Evolutionary conservation across 1,140 invertebrate genomes (phyloP).

Genomic region (Ptiloglossa arizonensis): DNA sequence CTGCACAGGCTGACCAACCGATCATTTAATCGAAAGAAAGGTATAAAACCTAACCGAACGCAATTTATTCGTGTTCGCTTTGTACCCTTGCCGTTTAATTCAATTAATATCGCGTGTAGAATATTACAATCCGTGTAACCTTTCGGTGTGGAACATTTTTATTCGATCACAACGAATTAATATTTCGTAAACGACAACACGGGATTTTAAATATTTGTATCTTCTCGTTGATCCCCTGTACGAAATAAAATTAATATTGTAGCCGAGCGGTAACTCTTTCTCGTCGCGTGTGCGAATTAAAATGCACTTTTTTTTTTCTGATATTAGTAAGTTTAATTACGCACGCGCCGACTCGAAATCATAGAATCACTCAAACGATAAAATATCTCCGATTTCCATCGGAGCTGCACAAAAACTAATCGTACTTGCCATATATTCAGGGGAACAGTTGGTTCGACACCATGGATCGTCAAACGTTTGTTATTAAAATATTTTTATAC

Average conservation of each 20-base stretch:
- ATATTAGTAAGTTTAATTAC: slow-evolving; percentile 3
- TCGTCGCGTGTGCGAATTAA: not conserved
- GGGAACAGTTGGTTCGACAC: too few species aligned
- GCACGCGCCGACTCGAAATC: not conserved
- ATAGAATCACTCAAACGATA: not conserved
- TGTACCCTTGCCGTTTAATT: not conserved
- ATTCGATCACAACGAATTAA: not conserved
- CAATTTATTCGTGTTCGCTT: not conserved
- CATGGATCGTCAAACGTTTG: too few species aligned
- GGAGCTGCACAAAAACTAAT: too few species aligned
- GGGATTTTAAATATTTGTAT: slow-evolving; percentile 5
- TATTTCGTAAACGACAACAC: not conserved
- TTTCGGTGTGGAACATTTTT: not conserved
- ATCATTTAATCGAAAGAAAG: not conserved
- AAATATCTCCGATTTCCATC: not conserved
- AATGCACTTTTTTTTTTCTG: slow-evolving; percentile 1
- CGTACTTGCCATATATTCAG: too few species aligned
- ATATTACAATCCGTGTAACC: too few species aligned
- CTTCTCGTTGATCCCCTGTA: not conserved
- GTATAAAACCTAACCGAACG: not conserved
- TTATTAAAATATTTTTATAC: too few species aligned
- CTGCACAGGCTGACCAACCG: not conserved
- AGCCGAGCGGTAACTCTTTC: not conserved
- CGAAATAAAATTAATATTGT: slow-evolving; percentile 12
- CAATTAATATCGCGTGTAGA: not conserved